Evolutionary conservation across 2,113 vertebrate genomes (phyloP), one percentile per base, ranked within the genome.

Genomic region (Callipepla squamata): DNA sequence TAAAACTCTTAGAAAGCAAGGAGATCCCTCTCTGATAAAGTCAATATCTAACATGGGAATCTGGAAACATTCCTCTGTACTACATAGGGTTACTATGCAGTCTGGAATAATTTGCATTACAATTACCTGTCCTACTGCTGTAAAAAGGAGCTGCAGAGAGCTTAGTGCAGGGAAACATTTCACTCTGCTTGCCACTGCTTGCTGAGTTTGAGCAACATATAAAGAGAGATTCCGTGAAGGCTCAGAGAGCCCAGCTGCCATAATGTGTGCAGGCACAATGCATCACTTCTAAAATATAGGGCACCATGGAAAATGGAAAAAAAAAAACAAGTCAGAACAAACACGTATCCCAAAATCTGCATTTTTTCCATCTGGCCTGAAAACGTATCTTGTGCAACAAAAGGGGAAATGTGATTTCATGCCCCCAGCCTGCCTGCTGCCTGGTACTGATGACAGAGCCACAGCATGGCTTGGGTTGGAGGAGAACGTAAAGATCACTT

Each of bases 21-120:
- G 68, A 67, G 48, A 47, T 70, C 11, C 38, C 28, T 47, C 73
- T 79, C 36, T 57, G 82, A 86, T 83, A 48, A 89, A 93, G 44
- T 72, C 68, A 48, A 21, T 68, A 87, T 22, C 47, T 65, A 85
- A 61, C 20, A 57, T 9, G 18, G 93, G 47, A 74, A 83, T 75
- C 51, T 89, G 80, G 48, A 87, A 94, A 86, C n/a, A 18, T 42
- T 77, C 61, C 55, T 80, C 78, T 83, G 22, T 90, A 20, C 59
- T 40, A 67, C 7, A 3, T 47, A 69, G n/a, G 21, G 63, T 91
- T 87, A 53, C 3, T 15, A 68, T 6, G 61, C 61, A 88, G 87
- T 50, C 66, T 44, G 48, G 76, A 84, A 77, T 78, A 26, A 94
- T 90, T 88, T 86, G 40, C 91, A 96, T 93, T 13, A 87, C 75